Conservation (phyloP, 1,140 invertebrate species). For the Drosophila simulans region DNA sequence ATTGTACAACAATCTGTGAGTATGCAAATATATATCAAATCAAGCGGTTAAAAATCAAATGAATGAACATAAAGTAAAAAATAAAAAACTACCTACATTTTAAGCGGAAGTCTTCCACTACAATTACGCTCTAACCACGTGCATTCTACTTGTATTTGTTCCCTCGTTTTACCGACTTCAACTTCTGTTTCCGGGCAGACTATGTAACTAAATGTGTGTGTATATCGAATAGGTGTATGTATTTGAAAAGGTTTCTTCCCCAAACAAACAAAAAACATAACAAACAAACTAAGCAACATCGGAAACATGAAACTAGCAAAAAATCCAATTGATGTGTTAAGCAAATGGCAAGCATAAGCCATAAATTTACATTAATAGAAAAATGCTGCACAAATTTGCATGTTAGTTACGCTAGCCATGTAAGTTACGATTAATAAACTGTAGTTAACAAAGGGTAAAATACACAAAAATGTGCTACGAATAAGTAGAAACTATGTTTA, state of each 20-base stretch:
- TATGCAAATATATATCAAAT: constrained; percentile 44
- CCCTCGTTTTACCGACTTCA: constrained; percentile 28
- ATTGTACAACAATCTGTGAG: constrained; percentile 32
- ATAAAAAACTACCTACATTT: constrained; percentile 64
- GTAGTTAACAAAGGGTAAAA: constrained; percentile 64
- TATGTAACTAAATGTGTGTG: constrained; percentile 44
- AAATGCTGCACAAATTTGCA: constrained; percentile 67
- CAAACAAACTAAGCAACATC: constrained; percentile 28
- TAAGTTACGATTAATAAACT: constrained; percentile 52
- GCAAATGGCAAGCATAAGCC: constrained; percentile 17
- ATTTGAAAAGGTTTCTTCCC: constrained; percentile 79
- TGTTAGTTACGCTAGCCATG: constrained; percentile 37
- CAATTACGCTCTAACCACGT: constrained; percentile 68
- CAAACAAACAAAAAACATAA: constrained; percentile 22
- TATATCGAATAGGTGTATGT: constrained; percentile 67
- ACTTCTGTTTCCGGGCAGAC: constrained; percentile 20
- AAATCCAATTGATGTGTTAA: constrained; percentile 32
- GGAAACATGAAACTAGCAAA: constrained; percentile 19
- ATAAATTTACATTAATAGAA: constrained; percentile 23
- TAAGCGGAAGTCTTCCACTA: constrained; percentile 84
- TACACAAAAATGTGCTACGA: constrained; percentile 23
- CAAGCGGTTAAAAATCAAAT: constrained; percentile 53
- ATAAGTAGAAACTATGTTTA: constrained; percentile 32
- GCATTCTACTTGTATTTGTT: constrained; percentile 48
- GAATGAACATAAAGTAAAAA: constrained; percentile 5